A percentile compares a stretch with the other conserved stretches of the same genome.
Evolutionary conservation across 2,888 invertebrate genomes (phyloP).

Genomic region (Adelphocoris suturalis): DNA sequence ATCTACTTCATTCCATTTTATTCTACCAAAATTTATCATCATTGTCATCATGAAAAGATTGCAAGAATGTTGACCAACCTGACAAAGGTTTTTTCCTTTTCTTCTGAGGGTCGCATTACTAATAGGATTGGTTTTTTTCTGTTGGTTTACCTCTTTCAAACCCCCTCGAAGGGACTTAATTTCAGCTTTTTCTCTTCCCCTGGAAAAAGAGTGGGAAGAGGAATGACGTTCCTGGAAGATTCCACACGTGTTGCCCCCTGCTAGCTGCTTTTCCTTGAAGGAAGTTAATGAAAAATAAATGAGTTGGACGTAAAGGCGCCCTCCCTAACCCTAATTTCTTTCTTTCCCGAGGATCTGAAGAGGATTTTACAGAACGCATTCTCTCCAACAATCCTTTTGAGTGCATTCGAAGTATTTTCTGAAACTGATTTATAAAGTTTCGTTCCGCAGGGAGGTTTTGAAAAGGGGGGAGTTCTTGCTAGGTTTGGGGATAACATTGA

Average conservation of each 20-base stretch:
- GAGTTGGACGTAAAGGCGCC: background rate
- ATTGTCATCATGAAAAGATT: background rate
- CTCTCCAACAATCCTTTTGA: background rate
- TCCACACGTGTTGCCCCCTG: slow-evolving; percentile 25
- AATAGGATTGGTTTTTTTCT: background rate
- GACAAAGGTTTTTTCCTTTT: background rate
- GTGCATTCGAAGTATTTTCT: background rate
- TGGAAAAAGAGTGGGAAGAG: background rate
- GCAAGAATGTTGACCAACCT: background rate
- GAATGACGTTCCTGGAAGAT: slow-evolving; percentile 24
- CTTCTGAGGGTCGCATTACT: background rate
- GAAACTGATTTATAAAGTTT: too few relatives aligned
- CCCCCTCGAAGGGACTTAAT: background rate
- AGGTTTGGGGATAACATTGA: too few relatives aligned
- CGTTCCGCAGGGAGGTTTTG: too few relatives aligned
- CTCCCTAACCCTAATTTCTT: background rate
- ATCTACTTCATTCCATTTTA: too few relatives aligned
- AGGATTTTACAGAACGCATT: background rate
- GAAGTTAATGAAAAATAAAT: slow-evolving; percentile 44
- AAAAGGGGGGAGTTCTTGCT: too few relatives aligned
- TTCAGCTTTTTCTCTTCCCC: background rate
- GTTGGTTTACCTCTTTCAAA: background rate
- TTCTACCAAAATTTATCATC: background rate
- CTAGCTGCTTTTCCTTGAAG: background rate
- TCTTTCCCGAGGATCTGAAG: background rate